phyloP scores from a whole-genome alignment of 30 jellyfish, hydroid and myxozoan species.

The Clytia hemisphaerica region DNA sequence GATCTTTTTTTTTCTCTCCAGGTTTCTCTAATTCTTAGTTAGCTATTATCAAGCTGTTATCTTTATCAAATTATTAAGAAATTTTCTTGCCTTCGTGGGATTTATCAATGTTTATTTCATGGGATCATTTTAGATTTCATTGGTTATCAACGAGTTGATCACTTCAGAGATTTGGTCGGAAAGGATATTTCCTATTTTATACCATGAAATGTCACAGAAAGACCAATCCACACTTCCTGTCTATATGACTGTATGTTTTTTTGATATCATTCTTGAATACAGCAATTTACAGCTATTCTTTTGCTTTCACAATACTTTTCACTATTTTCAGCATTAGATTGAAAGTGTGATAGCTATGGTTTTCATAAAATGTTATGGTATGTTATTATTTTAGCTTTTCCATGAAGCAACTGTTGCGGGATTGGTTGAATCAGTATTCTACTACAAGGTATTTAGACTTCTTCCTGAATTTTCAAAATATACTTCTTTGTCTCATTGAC shows the following conservation, averaged over 20 bases:
- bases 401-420: conserved; percentile 82
- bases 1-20: no score
- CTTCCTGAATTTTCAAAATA: not conserved
- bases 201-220: conserved; percentile 14
- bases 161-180: conserved; percentile 73
- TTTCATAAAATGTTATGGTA: not conserved
- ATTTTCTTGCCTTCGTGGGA: not conserved
- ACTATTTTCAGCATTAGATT: not conserved
- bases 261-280: not conserved
- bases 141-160: conserved; percentile 50
- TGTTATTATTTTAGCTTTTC: conserved; percentile 40
- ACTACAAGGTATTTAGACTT: conserved; percentile 51
- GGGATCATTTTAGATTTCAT: conserved; percentile 15
- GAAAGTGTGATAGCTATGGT: not conserved
- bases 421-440: conserved; percentile 59
- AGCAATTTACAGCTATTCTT: not conserved
- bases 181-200: conserved; percentile 48
- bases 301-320: not conserved
- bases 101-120: not conserved
- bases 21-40: not conserved
- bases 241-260: conserved; percentile 63
- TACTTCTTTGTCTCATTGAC: no score
- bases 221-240: conserved; percentile 51
- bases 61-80: not conserved
- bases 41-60: not conserved